Conservation (phyloP, 1,140 invertebrate genomes). For the Leptinotarsa lineolata region DNA sequence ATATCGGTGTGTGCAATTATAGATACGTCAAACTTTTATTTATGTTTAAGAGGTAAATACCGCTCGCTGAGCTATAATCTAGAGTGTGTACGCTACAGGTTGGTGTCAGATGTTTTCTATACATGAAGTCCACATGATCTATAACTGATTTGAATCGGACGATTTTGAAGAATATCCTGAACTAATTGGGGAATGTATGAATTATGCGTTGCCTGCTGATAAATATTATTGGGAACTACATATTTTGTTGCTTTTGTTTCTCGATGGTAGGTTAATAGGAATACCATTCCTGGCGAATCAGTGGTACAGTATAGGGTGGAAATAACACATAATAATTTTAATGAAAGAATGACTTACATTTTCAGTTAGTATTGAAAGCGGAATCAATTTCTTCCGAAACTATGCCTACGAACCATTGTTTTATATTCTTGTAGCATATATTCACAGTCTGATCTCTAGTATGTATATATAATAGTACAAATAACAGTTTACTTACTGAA, state of each 20-base stretch:
- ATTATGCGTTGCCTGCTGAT: constrained; percentile 24
- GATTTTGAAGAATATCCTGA: constrained; percentile 36
- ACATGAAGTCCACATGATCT: constrained; percentile 17
- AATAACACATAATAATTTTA: neutral
- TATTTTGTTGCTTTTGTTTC: constrained; percentile 16
- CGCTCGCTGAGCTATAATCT: constrained; percentile 45
- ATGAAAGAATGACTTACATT: too few species aligned
- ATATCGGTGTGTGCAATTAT: constrained; percentile 48
- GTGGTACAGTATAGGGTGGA: neutral
- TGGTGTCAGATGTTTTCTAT: constrained; percentile 30
- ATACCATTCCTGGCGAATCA: neutral
- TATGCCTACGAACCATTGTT: too few species aligned
- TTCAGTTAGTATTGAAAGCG: too few species aligned
- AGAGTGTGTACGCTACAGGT: constrained; percentile 35
- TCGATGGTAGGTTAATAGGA: constrained; percentile 10
- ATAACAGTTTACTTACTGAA: too few species aligned
- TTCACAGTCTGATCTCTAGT: too few species aligned
- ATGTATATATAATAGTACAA: too few species aligned
- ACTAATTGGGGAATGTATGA: constrained; percentile 35
- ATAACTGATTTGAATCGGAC: constrained; percentile 29
- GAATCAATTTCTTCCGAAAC: too few species aligned
- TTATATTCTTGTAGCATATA: too few species aligned
- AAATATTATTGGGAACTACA: constrained; percentile 29
- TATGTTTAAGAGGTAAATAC: constrained; percentile 38
- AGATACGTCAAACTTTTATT: constrained; percentile 52